Base-by-base conservation (phyloP, 2,888 invertebrate species). In the Ryuthela nishihirai region DNA sequence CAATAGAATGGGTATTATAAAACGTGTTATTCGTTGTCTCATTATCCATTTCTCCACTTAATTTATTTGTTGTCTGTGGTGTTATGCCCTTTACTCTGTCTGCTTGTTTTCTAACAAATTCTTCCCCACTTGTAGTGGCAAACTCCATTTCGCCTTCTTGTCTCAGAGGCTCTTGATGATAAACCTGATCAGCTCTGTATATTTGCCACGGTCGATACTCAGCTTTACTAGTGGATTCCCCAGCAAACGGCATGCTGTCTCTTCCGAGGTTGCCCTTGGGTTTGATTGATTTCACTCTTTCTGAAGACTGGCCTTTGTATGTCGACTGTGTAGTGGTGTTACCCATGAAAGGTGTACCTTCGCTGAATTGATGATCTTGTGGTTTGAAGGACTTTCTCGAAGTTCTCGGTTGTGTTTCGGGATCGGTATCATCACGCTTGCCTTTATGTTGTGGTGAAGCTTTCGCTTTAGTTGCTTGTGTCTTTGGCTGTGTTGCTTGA, bases 11-110 rank as follows among this genome's bases (percentile, higher is more conserved):
- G 21, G 17, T 23, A 3, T 43, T 35, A 39, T 52, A 52, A 52
- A 59, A 53, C 7, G 46, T 36, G 43, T 59, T 52, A 36, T 59
- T 55, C 48, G 49, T 61, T 3, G 61, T 61, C 3, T 35, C 52
- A 7, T 47, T 20, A 29, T 61, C 61, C n/a, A 61, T 50, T 26
- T 55, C 47, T 25, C 61, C 61, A 10, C 50, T 52, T 17, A 25
- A 24, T 5, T 36, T 34, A 15, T n/a, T 15, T 1, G 6, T 40
- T 6, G 40, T 40, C 12, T 4, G 5, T 2, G n/a, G 18, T 21
- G 9, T 45, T 18, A 21, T 6, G 2, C 40, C 18, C 35, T 42
- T 38, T 20, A 36, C 18, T 5, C 47, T 35, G 15, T 42, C 10
- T 18, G 17, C 9, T 34, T 17, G 29, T 4, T 44, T 52, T 21